Evolutionary conservation across 2,888 invertebrate genomes (phyloP).

Genomic region (Xestia sexstrigata): DNA sequence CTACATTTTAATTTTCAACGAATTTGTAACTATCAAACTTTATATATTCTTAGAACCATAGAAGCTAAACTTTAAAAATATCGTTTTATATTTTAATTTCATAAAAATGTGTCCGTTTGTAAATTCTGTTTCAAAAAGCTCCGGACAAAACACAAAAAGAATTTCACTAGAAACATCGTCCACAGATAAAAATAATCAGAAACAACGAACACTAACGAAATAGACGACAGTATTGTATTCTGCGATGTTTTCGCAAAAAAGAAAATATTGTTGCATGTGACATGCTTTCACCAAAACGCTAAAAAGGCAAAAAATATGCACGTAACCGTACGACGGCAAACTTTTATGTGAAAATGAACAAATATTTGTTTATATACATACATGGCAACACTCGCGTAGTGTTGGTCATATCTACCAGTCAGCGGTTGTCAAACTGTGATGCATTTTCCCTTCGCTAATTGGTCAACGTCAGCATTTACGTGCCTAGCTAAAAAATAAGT

Average conservation of each 20-base stretch:
- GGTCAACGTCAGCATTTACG: background rate
- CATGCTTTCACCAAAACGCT: conserved; percentile 33
- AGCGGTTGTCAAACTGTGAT: conserved; percentile 30
- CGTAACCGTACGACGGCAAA: conserved; percentile 23
- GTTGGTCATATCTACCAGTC: background rate
- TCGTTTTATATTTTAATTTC: background rate
- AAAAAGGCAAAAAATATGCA: conserved; percentile 30
- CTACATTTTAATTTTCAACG: background rate
- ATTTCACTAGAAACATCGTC: conserved; percentile 20
- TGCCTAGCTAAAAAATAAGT: background rate
- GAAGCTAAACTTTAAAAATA: background rate
- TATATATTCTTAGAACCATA: background rate
- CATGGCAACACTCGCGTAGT: conserved; percentile 19
- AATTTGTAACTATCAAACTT: background rate
- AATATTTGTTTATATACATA: conserved; percentile 41
- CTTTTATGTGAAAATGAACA: conserved; percentile 46
- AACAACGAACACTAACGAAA: conserved; percentile 42
- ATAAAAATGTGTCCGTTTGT: background rate
- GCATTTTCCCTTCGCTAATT: background rate
- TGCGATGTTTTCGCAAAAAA: conserved; percentile 35
- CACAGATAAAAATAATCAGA: conserved; percentile 40
- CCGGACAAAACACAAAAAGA: background rate
- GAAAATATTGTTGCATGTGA: conserved; percentile 45
- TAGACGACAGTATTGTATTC: conserved; percentile 14
- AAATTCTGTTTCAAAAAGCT: background rate